phyloP scores from a whole-genome alignment of 1,140 invertebrate species.

The Bombus difficillimus region DNA sequence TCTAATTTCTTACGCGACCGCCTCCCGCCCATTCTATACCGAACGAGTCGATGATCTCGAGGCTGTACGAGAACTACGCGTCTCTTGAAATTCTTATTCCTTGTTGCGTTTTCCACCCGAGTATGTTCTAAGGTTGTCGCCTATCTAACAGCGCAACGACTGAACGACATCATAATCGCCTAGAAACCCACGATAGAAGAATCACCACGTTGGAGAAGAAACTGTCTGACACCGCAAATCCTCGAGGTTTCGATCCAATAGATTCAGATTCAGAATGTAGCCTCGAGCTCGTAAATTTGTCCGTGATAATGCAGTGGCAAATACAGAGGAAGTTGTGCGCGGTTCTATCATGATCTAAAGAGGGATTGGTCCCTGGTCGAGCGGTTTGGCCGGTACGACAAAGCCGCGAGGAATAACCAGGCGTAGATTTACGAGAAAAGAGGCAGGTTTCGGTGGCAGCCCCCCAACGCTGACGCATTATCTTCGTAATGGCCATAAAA shows the following conservation, averaged over 20 bases:
- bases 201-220: no score
- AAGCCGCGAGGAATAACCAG: background rate
- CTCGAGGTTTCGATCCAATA: no score
- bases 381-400: background rate
- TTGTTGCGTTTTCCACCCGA: background rate
- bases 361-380: background rate
- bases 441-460: constrained; percentile 5
- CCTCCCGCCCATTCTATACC: background rate
- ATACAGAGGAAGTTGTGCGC: background rate
- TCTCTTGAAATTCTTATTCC: background rate
- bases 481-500: constrained; percentile 49
- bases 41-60: background rate
- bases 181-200: no score
- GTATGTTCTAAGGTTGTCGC: no score
- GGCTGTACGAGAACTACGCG: background rate
- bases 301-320: constrained; percentile 1
- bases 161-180: no score
- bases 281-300: constrained; percentile 8
- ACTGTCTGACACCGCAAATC: no score
- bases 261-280: background rate
- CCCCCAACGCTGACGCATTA: constrained; percentile 33
- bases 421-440: constrained; percentile 25
- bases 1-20: constrained; percentile 18
- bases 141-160: no score
- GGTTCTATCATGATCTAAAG: background rate